Percentiles rank a stretch among this genome's conserved stretches.
Conservation (phyloP, 2,113 vertebrate genomes). For the Oryzias celebensis region DNA sequence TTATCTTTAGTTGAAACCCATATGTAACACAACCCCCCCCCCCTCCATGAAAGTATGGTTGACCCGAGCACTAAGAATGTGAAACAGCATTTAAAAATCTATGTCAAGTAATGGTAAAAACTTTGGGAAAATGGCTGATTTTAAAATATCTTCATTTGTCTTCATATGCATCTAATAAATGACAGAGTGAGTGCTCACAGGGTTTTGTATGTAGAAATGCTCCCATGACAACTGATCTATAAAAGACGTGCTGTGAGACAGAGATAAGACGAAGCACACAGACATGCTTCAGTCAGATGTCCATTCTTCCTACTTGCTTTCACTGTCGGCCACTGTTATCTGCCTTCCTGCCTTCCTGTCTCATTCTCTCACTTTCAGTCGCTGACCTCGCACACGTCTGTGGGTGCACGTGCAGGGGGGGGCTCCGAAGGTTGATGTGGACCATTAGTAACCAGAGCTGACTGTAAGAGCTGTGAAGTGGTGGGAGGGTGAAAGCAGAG, state of each 20-base stretch:
- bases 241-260: slow-evolving; percentile 40
- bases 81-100: neutral
- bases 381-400: slow-evolving; percentile 17
- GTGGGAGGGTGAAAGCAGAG: slow-evolving; percentile 28
- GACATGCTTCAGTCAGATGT: slow-evolving; percentile 4
- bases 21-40: neutral
- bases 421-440: slow-evolving; percentile 36
- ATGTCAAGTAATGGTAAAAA: slow-evolving; percentile 22
- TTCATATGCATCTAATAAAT: slow-evolving; percentile 7
- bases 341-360: slow-evolving; percentile 7
- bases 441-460: slow-evolving; percentile 68
- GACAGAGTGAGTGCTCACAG: neutral
- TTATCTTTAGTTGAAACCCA: neutral
- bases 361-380: slow-evolving; percentile 32
- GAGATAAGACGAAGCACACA: slow-evolving; percentile 39
- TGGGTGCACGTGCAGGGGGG: slow-evolving; percentile 6
- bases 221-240: slow-evolving; percentile 11
- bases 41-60: neutral
- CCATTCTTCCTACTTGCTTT: slow-evolving; percentile 28
- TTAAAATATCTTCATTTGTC: neutral
- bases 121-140: slow-evolving; percentile 5
- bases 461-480: slow-evolving; percentile 46
- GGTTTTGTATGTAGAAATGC: slow-evolving; percentile 24
- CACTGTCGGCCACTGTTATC: slow-evolving; percentile 30
- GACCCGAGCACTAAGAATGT: neutral